Evolutionary conservation across 35 echinoderm and acorn worm species (phyloP).

Genomic region (Hemicentrotus pulcherrimus): DNA sequence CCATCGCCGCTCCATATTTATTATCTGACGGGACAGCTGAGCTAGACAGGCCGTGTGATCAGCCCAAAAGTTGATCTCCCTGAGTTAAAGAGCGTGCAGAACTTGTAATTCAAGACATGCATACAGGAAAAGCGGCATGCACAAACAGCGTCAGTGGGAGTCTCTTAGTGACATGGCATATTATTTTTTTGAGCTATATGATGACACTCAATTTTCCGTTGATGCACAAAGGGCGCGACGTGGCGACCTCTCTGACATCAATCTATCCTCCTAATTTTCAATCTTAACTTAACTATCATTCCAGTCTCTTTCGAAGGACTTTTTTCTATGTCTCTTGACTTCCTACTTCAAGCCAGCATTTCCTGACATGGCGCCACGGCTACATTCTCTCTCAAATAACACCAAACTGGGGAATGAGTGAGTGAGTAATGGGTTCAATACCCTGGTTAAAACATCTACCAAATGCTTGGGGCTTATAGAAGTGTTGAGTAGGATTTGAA

Average conservation of each 20-base stretch:
- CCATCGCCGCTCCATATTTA: not conserved
- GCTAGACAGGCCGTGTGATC: not conserved
- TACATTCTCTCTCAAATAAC: not conserved
- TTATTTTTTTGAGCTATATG: not conserved
- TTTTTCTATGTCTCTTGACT: not conserved
- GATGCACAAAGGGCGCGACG: not conserved
- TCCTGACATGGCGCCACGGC: not conserved
- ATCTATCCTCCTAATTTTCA: not conserved
- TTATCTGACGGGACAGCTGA: not conserved
- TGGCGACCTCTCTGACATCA: not conserved
- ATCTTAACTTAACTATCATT: not conserved
- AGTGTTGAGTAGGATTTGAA: too few relatives aligned
- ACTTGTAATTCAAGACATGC: conserved; percentile 3
- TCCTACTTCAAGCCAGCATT: not conserved
- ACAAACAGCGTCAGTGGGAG: not conserved
- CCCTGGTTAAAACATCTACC: too few relatives aligned
- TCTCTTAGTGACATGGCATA: not conserved
- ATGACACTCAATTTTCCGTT: not conserved
- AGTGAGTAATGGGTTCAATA: not conserved
- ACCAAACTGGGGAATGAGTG: not conserved
- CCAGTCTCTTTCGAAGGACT: not conserved
- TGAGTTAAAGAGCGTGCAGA: not conserved
- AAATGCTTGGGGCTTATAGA: too few relatives aligned
- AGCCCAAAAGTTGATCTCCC: not conserved
- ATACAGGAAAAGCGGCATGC: not conserved